Percentiles rank a stretch among this genome's conserved stretches.
These are phyloP conservation scores for Cetonia aurata DNA, from an alignment of 2,888 invertebrate species.

Conservation along the genomic window DNA sequence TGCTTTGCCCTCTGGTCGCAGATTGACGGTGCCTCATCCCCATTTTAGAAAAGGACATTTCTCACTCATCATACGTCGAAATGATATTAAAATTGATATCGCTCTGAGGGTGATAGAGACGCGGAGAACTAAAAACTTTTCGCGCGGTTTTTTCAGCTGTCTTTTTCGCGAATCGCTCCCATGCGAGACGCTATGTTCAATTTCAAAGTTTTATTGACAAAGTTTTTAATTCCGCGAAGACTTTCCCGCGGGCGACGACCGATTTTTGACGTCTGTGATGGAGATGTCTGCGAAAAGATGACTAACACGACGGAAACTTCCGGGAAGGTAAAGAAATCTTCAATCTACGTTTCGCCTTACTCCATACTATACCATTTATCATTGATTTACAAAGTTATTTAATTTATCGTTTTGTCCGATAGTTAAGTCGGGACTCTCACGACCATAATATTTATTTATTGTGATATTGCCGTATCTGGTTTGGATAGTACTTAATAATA, in stretches of 20 bases:
- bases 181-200: conserved; percentile 32
- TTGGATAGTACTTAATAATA: too few species aligned
- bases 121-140: conserved; percentile 2
- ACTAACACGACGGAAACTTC: neutral
- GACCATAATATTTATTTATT: too few species aligned
- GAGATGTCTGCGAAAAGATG: conserved; percentile 17
- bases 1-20: too few species aligned
- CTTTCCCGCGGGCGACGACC: neutral
- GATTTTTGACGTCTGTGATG: conserved; percentile 17
- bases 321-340: neutral
- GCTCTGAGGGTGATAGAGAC: neutral
- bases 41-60: neutral
- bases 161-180: neutral
- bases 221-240: conserved; percentile 36
- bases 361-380: neutral
- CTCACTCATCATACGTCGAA: conserved; percentile 1
- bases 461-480: too few species aligned
- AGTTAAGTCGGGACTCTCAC: too few species aligned
- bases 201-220: conserved; percentile 40
- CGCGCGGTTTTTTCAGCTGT: conserved; percentile 2
- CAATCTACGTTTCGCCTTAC: neutral
- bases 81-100: neutral
- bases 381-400: too few species aligned
- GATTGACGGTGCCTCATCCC: neutral
- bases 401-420: too few species aligned